Base-by-base conservation (phyloP, 2,797 vertebrate species). In the Esox lucius region DNA sequence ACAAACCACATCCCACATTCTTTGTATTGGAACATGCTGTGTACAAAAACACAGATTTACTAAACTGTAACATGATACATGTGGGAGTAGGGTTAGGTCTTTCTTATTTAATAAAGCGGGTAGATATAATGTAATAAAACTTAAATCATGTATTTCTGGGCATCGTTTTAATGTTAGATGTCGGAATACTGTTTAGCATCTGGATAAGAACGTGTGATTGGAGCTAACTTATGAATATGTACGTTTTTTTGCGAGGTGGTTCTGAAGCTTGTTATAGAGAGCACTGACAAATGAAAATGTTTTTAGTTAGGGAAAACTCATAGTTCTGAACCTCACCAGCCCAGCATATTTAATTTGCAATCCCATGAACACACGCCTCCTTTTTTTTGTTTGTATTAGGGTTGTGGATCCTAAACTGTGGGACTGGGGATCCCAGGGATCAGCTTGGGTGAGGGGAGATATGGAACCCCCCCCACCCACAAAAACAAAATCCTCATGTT, bases 81-180 rank as follows among this genome's bases (percentile, higher is more conserved):
- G 82, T 83, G 78, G 78, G 80, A 87, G 33, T 59, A n/a, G 68
- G 61, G 15, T 62, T 12, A 59, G 66, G 71, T 61, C 76, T 46
- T 78, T 74, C 71, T 76, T 68, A 75, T 83, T 81, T 73, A 74
- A 78, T 80, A 84, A 81, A 74, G 62, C 15, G 9, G 22, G 67
- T 67, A 46, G 62, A 69, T 75, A 62, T 59, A 69, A 49, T 78
- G 72, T 77, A 81, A 83, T 83, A 77, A 70, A 78, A 76, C 16
- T 49, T 70, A 74, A 75, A 75, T 78, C 64, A 53, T 73, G 74
- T 74, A 59, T 81, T 72, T 72, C 39, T 69, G 53, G 70, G 53
- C 39, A 84, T 83, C 79, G 75, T 89, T 86, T 81, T 87, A 84
- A 83, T 87, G 87, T 89, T 86, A 89, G 80, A 81, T 65, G 64